phyloP scores from a whole-genome alignment of 2,113 vertebrate genomes.

The Rhea pennata region DNA sequence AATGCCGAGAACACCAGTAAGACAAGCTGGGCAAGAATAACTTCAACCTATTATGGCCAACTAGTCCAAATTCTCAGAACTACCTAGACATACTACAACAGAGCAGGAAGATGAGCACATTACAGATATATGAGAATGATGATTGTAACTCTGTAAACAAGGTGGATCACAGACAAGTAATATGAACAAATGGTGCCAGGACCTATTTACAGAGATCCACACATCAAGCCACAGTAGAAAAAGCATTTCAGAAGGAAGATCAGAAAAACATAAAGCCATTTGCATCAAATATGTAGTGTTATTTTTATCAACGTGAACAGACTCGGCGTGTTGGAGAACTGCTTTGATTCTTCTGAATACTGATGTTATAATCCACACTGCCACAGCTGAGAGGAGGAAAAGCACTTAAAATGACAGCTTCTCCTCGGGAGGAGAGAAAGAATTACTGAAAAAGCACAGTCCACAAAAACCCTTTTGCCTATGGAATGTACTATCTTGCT shows the following conservation, averaged over 20 bases:
- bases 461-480: not conserved
- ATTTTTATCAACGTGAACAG: slow-evolving; percentile 25
- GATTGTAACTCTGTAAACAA: not conserved
- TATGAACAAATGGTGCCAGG: not conserved
- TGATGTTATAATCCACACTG: not conserved
- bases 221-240: not conserved
- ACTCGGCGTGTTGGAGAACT: not conserved
- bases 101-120: slow-evolving; percentile 8
- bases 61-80: not conserved
- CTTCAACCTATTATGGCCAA: not conserved
- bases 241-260: not conserved
- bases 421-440: not conserved
- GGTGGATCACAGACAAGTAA: not conserved
- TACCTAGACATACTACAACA: not conserved
- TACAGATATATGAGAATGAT: not conserved
- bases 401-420: not conserved
- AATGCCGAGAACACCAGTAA: not conserved
- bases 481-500: not conserved
- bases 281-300: not conserved
- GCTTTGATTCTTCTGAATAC: not conserved
- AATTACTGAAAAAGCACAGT: not conserved
- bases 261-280: not conserved
- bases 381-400: not conserved
- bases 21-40: not conserved
- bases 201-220: not conserved